phyloP scores from a whole-genome alignment of 2,113 vertebrate genomes.

The Macaca mulatta region DNA sequence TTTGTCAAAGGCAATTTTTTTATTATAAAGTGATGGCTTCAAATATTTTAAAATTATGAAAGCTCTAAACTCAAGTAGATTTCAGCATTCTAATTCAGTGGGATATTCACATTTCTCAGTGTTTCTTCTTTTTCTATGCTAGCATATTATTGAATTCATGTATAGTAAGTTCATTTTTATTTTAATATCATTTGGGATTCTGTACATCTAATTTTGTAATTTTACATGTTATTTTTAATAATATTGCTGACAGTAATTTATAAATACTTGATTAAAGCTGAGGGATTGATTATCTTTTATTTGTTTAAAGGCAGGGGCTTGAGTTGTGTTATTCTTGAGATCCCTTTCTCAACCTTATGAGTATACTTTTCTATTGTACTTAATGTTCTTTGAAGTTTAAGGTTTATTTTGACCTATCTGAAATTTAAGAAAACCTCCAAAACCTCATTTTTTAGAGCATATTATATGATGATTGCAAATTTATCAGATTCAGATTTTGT shows the following conservation, averaged over 20 bases:
- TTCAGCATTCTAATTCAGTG: constrained; percentile 27
- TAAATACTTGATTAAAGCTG: constrained; percentile 8
- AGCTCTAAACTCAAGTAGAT: neutral
- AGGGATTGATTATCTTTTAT: constrained; percentile 7
- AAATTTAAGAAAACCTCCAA: neutral
- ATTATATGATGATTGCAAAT: neutral
- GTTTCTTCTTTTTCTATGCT: neutral
- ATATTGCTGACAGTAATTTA: constrained; percentile 11
- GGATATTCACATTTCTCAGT: constrained; percentile 18
- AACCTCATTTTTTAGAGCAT: neutral
- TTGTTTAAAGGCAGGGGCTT: constrained; percentile 2
- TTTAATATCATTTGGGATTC: constrained; percentile 9
- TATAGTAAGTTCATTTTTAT: neutral
- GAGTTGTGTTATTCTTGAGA: neutral
- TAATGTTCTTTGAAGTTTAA: constrained; percentile 47
- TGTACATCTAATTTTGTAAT: neutral
- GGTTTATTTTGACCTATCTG: neutral
- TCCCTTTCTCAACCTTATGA: constrained; percentile 12
- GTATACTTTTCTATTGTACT: neutral
- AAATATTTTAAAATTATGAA: constrained; percentile 48
- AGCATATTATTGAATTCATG: neutral
- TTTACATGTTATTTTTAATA: neutral
- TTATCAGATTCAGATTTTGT: constrained; percentile 24
- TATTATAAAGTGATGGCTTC: neutral
- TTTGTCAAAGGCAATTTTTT: constrained; percentile 19